Conservation (phyloP, 2,797 vertebrate genomes). For the Catostomus latipinnis region DNA sequence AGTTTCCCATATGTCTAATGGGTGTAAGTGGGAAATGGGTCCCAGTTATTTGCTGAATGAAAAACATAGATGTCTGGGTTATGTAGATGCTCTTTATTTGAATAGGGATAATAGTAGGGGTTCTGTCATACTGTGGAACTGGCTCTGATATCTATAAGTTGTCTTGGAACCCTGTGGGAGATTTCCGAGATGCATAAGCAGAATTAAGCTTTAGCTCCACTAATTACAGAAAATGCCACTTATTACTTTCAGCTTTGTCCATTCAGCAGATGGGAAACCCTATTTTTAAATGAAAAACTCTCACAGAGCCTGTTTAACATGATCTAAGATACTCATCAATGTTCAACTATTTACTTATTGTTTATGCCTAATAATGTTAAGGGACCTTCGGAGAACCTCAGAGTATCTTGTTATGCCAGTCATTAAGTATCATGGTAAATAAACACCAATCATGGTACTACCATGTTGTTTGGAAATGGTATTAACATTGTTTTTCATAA, state of each 20-base stretch:
- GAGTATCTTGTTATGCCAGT: too few relatives aligned
- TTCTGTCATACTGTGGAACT: slow-evolving; percentile 7
- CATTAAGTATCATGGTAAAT: too few relatives aligned
- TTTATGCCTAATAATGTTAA: too few relatives aligned
- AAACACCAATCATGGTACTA: too few relatives aligned
- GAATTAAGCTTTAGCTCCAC: slow-evolving; percentile 33
- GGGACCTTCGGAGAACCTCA: too few relatives aligned
- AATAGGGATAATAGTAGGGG: slow-evolving; percentile 2
- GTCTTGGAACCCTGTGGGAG: slow-evolving; percentile 39
- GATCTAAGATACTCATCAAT: too few relatives aligned
- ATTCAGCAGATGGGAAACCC: slow-evolving; percentile 30
- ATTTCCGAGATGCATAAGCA: background rate
- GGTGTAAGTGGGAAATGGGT: slow-evolving; percentile 29
- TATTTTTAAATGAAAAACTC: slow-evolving; percentile 24
- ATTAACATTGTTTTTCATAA: too few relatives aligned
- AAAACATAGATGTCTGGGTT: slow-evolving; percentile 33
- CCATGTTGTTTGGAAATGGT: too few relatives aligned
- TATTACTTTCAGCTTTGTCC: slow-evolving; percentile 22
- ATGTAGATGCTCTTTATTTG: slow-evolving; percentile 39
- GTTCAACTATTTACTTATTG: too few relatives aligned
- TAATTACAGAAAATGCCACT: slow-evolving; percentile 31
- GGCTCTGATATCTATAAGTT: slow-evolving; percentile 22
- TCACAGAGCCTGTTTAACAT: background rate
- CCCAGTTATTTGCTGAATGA: slow-evolving; percentile 43
- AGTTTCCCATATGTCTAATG: slow-evolving; percentile 29